These are phyloP conservation scores for Ariopsis seemanni DNA, from an alignment of 2,113 vertebrate genomes.

Conservation along the genomic window DNA sequence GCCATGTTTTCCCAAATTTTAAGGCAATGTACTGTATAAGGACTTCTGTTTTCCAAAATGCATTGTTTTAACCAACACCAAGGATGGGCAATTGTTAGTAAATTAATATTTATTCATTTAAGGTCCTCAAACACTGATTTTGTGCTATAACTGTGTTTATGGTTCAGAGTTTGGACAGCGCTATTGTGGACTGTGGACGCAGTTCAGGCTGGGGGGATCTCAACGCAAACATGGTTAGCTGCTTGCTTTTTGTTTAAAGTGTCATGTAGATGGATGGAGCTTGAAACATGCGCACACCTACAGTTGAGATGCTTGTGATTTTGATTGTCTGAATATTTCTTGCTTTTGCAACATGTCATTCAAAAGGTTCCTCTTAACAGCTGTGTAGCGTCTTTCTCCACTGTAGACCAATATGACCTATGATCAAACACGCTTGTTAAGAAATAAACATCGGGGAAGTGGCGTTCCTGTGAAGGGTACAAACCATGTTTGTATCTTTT, in stretches of 20 bases:
- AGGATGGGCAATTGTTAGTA: neutral
- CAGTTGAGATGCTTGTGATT: neutral
- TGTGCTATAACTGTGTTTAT: neutral
- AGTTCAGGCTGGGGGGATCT: slow-evolving; percentile 63
- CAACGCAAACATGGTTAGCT: slow-evolving; percentile 63
- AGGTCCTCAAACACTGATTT: neutral
- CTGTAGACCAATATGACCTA: neutral
- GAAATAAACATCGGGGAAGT: neutral
- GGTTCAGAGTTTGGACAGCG: slow-evolving; percentile 80
- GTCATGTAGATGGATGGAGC: neutral
- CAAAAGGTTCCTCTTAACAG: neutral
- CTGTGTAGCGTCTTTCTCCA: neutral
- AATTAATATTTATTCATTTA: neutral
- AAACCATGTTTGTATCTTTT: neutral
- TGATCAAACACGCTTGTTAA: neutral
- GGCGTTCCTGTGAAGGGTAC: neutral
- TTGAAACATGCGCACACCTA: neutral
- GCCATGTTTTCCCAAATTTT: neutral
- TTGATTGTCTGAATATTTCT: neutral
- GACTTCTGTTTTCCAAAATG: neutral
- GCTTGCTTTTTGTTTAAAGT: neutral
- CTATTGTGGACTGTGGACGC: slow-evolving; percentile 77
- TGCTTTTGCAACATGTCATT: neutral
- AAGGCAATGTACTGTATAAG: neutral
- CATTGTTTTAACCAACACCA: neutral